Evolutionary conservation across 1,140 invertebrate genomes (phyloP), one percentile per base, ranked within the genome.

Genomic region (Nebria ingens): DNA sequence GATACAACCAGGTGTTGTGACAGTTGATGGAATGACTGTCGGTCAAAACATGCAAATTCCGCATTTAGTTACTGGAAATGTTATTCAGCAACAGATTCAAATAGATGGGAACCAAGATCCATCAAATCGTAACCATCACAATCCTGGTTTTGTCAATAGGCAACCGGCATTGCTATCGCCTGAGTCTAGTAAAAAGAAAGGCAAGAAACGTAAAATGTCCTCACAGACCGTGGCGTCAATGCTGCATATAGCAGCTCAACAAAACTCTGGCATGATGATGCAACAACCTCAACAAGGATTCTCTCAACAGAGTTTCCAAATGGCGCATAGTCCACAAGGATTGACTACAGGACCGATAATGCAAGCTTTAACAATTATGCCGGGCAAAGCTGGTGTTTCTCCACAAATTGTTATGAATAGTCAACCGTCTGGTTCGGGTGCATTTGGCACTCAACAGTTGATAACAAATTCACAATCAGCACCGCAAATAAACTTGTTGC

Each of bases 401-500:
- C 78, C 85, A 20, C 76, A 86, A 64, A 77, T 85, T 55, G 81
- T 85, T 1, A 85, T 85, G 82, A 85, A 85, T 61, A 81, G 82
- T 1, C 83, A 85, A 64, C 65, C 75, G 0, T 70, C 72, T 1
- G 71, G 77, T 1, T 70, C 79, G 0, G 75, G 74, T 29, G 80
- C 80, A 61, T 80, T 83, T 69, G 63, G 80, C 42, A 75, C 80
- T 11, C 83, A 87, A 68, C 82, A 86, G 69, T 77, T 84, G 12
- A 83, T 84, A 45, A 73, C 77, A 15, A 85, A 79, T 65, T 79
- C 82, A 0, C 85, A 86, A 59, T 80, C 83, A 20, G 75, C 85
- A 19, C 83, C 85, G 62, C 84, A 85, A 63, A 87, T 89, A 21
- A 88, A 90, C 69, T 69, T 90, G 21, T 71, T 85, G 0, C 88